phyloP scores from a whole-genome alignment of 1,140 invertebrate species.

The Trachymyrmex cornetzi region DNA sequence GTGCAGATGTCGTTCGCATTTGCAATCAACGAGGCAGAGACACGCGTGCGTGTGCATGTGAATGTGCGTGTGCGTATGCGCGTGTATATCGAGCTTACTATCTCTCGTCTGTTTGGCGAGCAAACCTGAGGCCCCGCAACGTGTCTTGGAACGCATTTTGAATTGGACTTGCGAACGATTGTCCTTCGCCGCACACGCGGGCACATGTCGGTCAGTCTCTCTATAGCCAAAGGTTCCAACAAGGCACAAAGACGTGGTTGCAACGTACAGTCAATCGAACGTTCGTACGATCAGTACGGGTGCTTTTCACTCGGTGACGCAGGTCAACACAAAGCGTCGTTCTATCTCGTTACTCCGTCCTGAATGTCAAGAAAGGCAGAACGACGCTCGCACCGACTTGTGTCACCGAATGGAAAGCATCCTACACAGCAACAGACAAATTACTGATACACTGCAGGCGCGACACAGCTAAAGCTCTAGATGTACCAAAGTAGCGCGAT shows the following conservation, averaged over 20 bases:
- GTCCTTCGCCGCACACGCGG: constrained; percentile 16
- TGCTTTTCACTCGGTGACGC: no score
- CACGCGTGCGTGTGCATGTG: not conserved
- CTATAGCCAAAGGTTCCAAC: constrained; percentile 69
- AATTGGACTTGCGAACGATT: constrained; percentile 13
- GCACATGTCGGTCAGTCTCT: constrained; percentile 4
- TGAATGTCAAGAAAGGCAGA: no score
- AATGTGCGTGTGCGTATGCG: not conserved
- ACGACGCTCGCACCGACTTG: no score
- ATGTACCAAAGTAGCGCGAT: no score
- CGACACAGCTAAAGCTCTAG: not conserved
- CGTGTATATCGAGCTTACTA: constrained; percentile 23
- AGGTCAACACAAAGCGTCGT: no score
- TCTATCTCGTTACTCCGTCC: no score
- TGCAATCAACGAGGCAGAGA: constrained; percentile 33
- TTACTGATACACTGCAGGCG: constrained; percentile 24
- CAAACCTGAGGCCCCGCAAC: constrained; percentile 41
- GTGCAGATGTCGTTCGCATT: not conserved
- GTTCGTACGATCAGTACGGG: constrained; percentile 79
- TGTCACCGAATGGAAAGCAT: no score
- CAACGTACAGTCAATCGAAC: constrained; percentile 80
- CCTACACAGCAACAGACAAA: constrained; percentile 52
- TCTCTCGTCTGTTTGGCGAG: constrained; percentile 22
- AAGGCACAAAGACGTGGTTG: constrained; percentile 76
- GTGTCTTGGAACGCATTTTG: constrained; percentile 48